Base-by-base conservation (phyloP, 2,113 vertebrate species). In the Trichomycterus rosablanca region DNA sequence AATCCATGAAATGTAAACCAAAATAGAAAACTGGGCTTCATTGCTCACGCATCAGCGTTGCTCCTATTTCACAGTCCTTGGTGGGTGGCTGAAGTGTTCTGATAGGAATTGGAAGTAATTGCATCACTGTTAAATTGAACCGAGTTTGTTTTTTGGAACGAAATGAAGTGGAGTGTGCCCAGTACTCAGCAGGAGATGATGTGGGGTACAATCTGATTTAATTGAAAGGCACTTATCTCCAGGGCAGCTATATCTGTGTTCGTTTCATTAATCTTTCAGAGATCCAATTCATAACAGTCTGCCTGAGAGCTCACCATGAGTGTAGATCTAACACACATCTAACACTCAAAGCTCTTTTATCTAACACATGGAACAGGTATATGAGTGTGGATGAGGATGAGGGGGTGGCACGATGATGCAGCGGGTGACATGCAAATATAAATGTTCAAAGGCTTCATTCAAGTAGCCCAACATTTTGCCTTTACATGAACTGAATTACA, bases 221-320 rank as follows among this genome's bases (percentile, higher is more conserved):
- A 80, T 76, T 81, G 78, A 78, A 80, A 81, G 72, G 22, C 40
- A 60, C 76, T 73, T 73, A 76, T 79, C 78, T 81, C 72, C 58
- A 14, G 72, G 74, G 72, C 70, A 65, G 70, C 68, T 49, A 75
- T 79, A 81, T 78, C 42, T 40, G 55, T 61, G 61, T 73, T 72
- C 34, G 74, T 76, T 77, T 82, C 73, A 83, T 81, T 81, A 81
- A 82, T 80, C 73, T 77, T 80, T 63, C 40, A 74, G 66, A 30
- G 60, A 63, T 76, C 64, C 73, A 74, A 72, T 77, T 80, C 74
- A 79, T 68, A 74, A 76, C 58, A 60, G 60, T 59, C 48, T 52
- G 43, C 19, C 15, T 34, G 65, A 52, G 63, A 58, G 57, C 10
- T 48, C 44, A 67, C 37, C n/a, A 40, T 37, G 51, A 43, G 11